phyloP scores from a whole-genome alignment of 2,888 invertebrate species.

The Hipparchia sbordonii region DNA sequence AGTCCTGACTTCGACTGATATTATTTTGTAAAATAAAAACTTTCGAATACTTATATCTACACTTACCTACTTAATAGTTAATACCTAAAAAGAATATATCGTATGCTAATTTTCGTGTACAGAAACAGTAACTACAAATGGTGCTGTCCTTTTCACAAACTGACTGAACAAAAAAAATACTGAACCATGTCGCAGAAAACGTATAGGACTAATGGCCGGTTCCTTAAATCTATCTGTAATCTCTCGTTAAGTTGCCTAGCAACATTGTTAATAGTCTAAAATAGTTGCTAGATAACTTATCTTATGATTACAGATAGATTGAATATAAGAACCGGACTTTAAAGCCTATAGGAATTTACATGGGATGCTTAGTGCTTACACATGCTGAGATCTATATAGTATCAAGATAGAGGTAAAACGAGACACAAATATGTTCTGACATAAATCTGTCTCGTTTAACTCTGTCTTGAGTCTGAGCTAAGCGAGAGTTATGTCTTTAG shows the following conservation, averaged over 20 bases:
- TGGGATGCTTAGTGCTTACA: too few relatives aligned
- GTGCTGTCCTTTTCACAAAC: background rate
- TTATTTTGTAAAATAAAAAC: conserved; percentile 6
- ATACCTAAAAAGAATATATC: background rate
- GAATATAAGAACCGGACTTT: background rate
- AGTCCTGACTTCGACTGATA: conserved; percentile 19
- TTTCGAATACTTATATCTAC: conserved; percentile 6
- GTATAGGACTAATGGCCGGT: too few relatives aligned
- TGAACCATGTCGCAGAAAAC: too few relatives aligned
- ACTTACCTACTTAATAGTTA: conserved; percentile 12
- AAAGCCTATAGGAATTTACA: background rate
- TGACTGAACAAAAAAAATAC: too few relatives aligned
- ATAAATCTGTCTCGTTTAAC: too few relatives aligned
- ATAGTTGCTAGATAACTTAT: background rate
- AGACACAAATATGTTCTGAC: too few relatives aligned
- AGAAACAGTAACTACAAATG: background rate
- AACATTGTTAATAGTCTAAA: background rate
- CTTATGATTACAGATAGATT: background rate
- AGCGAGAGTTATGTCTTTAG: too few relatives aligned
- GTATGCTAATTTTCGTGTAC: background rate
- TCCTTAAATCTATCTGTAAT: too few relatives aligned
- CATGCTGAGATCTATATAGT: too few relatives aligned
- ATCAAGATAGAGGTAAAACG: too few relatives aligned
- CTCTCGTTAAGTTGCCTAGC: too few relatives aligned
- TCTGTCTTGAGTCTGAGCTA: too few relatives aligned